Base-by-base conservation (phyloP, 2,888 invertebrate species). In the Cheilosia vulpina region DNA sequence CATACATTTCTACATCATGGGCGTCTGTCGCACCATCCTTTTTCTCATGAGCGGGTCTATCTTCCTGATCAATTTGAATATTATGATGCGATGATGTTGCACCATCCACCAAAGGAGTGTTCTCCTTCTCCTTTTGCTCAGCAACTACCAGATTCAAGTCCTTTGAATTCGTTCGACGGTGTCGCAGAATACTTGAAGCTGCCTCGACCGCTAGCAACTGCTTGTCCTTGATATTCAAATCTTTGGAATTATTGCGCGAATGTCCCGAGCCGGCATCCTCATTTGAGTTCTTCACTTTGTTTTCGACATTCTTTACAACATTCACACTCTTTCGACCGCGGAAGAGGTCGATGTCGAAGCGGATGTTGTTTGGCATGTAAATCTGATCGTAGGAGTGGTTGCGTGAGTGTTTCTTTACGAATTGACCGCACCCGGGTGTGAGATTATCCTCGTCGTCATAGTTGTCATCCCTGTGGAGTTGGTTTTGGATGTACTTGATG, bases 91-190 rank as follows among this genome's bases (percentile, higher is more conserved):
- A 91, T 21, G 90, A 87, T 72, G 91, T 91, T 52, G 90, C 89
- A 72, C 88, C 87, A 17, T 47, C 27, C 2, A 73, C 52, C 7
- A 72, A 72, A 43, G 50, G 21, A 9, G 66, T 55, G 43, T 69
- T 80, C n/a, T 71, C 52, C 6, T 73, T 73, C 7, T 79, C 79
- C 9, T 79, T 82, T 9, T 77, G 82, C 47, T 87, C 71, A 24
- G 88, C 87, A 45, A 87, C 73, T 62, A 87, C 82, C 60, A 90
- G 88, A 88, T 92, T 92, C 6, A 92, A 88, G 88, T 94, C 94
- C 88, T 93, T 93, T n/a, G 94, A 94, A 88, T 93, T 93, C 50
- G 94, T 94, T 88, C 94, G 93, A 4, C 94, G 93, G 91, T 94
- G 94, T 1, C 94, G 93, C 83, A 94, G 90, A 52, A 92, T 92